phyloP scores from a whole-genome alignment of 2,888 invertebrate genomes.

The Cyclophora albipunctata region DNA sequence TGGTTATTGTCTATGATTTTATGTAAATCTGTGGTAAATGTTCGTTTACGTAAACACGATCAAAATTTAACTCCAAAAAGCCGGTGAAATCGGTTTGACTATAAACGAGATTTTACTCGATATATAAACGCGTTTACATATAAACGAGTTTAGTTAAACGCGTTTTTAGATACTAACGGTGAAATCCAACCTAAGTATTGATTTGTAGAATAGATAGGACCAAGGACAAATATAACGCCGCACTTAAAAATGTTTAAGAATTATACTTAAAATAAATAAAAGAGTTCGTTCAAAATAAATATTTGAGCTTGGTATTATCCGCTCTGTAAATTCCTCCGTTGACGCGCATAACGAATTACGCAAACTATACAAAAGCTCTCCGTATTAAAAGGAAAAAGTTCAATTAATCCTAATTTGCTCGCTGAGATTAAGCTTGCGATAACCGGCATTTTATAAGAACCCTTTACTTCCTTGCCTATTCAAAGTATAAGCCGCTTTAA shows the following conservation, averaged over 20 bases:
- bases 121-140: too few species aligned
- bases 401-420: conserved; percentile 74
- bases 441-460: conserved; percentile 62
- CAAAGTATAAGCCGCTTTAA: conserved; percentile 66
- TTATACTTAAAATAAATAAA: background rate
- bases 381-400: conserved; percentile 65
- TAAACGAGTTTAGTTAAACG: too few species aligned
- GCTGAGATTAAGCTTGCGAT: conserved; percentile 68
- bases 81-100: too few species aligned
- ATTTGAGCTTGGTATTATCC: conserved; percentile 19
- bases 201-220: conserved; percentile 17
- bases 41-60: too few species aligned
- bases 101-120: too few species aligned
- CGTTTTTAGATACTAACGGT: too few species aligned
- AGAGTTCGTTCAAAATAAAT: too few species aligned
- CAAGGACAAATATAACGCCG: conserved; percentile 9
- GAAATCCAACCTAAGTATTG: too few species aligned
- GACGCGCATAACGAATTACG: conserved; percentile 61
- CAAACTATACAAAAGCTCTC: conserved; percentile 54
- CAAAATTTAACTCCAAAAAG: too few species aligned
- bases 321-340: conserved; percentile 46
- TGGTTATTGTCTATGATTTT: too few species aligned
- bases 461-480: conserved; percentile 66
- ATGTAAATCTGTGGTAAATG: too few species aligned
- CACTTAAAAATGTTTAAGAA: background rate